Base-by-base conservation (phyloP, 2,797 vertebrate genomes). In the Ispidina lecontei region DNA sequence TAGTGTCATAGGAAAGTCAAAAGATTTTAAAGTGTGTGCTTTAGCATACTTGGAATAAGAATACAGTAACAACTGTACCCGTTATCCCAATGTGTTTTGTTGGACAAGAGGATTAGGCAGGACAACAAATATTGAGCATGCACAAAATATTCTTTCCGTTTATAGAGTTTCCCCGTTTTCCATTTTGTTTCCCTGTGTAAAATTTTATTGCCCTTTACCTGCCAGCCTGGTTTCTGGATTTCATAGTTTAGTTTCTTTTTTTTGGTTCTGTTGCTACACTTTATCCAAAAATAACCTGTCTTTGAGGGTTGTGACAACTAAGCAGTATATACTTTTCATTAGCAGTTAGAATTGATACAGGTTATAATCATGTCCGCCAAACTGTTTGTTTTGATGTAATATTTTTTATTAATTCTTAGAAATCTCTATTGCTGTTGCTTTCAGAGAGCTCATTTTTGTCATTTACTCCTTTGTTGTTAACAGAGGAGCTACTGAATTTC, bases 401-500 rank as follows among this genome's bases (percentile, higher is more conserved):
- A 20, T 59, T 83, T 77, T 78, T 26, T 5, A 88, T 23, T 25
- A 59, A 35, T 37, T 84, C 15, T 52, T 78, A 41, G 21, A 67
- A 72, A 60, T 67, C 58, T 79, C 31, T 68, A 2, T 31, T 78
- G 39, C 12, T 77, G 12, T 65, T 86, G 28, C 23, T 87, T 82
- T 77, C 7, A 9, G 56, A 77, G 7, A 84, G 81, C 31, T 43
- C 13, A 29, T 69, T 52, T 73, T 71, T 7, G 0, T 49, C 31
- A 46, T 29, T 59, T 78, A 23, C 6, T 91, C 1, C 71, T 75
- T 78, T 60, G 17, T 83, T 95, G 39, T 80, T 62, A 8, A 59
- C 94, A 99, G 98, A 92, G 56, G 33, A 12, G 97, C 97, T 21
- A 96, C 89, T 51, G 96, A 96, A 75, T 98, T 99, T 92, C 97